Evolutionary conservation across 2,888 invertebrate genomes (phyloP).

Genomic region (Platerodrilus igneus): DNA sequence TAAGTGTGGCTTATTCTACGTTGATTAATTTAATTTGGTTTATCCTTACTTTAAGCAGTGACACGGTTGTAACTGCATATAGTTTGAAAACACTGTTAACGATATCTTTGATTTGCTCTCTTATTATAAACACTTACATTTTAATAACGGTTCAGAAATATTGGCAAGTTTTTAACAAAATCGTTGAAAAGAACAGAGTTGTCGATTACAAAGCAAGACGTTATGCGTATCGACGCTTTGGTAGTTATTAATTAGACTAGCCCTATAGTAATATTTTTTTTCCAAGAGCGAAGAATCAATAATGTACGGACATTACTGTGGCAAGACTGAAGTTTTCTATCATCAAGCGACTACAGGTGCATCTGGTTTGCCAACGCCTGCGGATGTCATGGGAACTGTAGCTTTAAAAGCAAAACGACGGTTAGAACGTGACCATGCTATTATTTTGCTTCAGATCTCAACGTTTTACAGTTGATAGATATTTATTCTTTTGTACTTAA

Average conservation of each 20-base stretch:
- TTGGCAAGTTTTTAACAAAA: too few relatives aligned
- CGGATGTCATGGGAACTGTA: slow-evolving; percentile 76
- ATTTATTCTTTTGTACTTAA: too few relatives aligned
- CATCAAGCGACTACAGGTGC: slow-evolving; percentile 59
- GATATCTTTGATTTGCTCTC: too few relatives aligned
- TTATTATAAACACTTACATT: too few relatives aligned
- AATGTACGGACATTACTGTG: slow-evolving; percentile 71
- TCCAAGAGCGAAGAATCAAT: slow-evolving; percentile 73
- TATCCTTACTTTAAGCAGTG: too few relatives aligned
- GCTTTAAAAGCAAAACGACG: slow-evolving; percentile 74
- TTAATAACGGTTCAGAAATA: too few relatives aligned
- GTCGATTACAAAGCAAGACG: too few relatives aligned
- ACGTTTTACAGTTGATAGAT: too few relatives aligned
- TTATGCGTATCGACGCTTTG: slow-evolving; percentile 14
- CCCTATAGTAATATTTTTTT: slow-evolving; percentile 19
- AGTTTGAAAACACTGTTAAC: too few relatives aligned
- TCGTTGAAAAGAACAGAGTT: too few relatives aligned
- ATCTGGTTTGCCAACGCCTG: slow-evolving; percentile 75
- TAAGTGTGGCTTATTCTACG: slow-evolving; percentile 24
- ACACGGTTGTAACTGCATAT: too few relatives aligned
- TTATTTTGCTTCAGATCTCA: slow-evolving; percentile 67
- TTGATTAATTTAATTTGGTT: slow-evolving; percentile 15
- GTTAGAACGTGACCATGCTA: slow-evolving; percentile 75
- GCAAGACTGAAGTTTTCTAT: slow-evolving; percentile 74
- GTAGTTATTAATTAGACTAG: slow-evolving; percentile 6